Base-by-base conservation (phyloP, 1,140 invertebrate genomes). In the Plectus sambesii region DNA sequence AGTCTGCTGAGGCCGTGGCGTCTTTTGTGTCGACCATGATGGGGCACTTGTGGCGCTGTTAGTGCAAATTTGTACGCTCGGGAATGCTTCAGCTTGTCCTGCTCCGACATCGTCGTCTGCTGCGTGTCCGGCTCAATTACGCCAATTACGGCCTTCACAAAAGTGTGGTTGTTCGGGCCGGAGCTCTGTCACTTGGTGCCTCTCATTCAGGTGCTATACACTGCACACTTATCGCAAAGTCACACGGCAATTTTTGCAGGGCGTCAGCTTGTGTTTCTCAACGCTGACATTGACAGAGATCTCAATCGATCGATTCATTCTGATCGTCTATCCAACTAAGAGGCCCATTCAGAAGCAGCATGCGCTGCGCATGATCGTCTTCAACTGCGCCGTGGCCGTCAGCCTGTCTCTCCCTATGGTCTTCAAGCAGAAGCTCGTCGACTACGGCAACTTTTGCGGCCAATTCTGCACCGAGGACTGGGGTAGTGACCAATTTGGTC, bases 281-380 rank as follows among this genome's bases (percentile, higher is more conserved):
- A 93, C 88, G 0, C 74, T 94, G 38, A 97, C 90, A 0, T 77
- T 96, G n/a, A 93, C 86, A 0, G 86, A 86, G 20, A 96, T 97
- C 56, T 88, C 90, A 1, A 81, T 94, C 26, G 90, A 96, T 70
- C 77, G 90, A 41, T 96, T 54, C 45, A 56, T 56, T 29, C 42
- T 56, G 8, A 56, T 56, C 35, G 53, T 58, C 20, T 58, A 49
- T 35, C 55, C 55, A 0, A 56, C 55, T 2, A 50, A 40, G 37
- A 51, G 42, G 55, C 45, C 55, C 2, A 56, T 56, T 12, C 53
- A 58, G 9, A 48, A 46, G 30, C 27, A 42, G 3, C 47, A 51
- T 15, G 55, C 55, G 5, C 47, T 56, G 2, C 42, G 42, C 26
- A 56, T 56, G 55, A 43, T 56, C 4, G 19, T 35, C 29, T 43